Base-by-base conservation (phyloP, 2,797 vertebrate species). In the Selene dorsalis region DNA sequence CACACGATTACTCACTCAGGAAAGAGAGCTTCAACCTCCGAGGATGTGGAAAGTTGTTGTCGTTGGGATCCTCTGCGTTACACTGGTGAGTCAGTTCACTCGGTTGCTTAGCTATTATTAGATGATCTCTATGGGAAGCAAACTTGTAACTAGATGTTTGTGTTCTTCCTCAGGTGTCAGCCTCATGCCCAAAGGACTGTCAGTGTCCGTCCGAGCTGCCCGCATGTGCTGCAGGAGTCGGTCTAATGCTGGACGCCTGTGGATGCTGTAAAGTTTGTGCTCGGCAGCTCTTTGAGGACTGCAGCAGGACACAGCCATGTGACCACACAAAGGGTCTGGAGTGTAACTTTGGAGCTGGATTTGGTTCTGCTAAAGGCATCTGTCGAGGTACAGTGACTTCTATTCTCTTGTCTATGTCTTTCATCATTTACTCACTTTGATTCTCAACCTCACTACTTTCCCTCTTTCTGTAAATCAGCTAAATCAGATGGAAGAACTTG, bases 211-310 rank as follows among this genome's bases (percentile, higher is more conserved):
- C 85, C 58, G 93, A 95, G 70, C 77, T 83, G n/a, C 95, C 95
- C 62, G 93, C 83, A 87, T 97, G 97, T 90, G 93, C 95, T 75
- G 94, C 95, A 1, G 96, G 96, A 66, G 95, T 97, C 65, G 94
- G 95, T 65, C 89, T 96, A 68, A 87, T 94, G 26, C 88, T 87
- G 80, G 96, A 96, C 41, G 91, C 89, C 85, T 97, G 97, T 53
- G 94, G 95, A 88, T 97, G 97, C 93, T 97, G 96, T 86, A 94
- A 94, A 76, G 95, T 97, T 80, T 98, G 97, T 87, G 95, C 95
- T 41, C 94, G 92, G 84, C 96, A 98, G 85, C 96, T 97, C 74
- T 97, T 97, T 83, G 96, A 97, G 55, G 96, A 98, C 93, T 98
- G 97, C 92, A 97, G 95, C 92, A 91, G 91, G 75, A 81, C 63